Conservation (phyloP, 2,113 vertebrate genomes). For the Actenoides hombroni region DNA sequence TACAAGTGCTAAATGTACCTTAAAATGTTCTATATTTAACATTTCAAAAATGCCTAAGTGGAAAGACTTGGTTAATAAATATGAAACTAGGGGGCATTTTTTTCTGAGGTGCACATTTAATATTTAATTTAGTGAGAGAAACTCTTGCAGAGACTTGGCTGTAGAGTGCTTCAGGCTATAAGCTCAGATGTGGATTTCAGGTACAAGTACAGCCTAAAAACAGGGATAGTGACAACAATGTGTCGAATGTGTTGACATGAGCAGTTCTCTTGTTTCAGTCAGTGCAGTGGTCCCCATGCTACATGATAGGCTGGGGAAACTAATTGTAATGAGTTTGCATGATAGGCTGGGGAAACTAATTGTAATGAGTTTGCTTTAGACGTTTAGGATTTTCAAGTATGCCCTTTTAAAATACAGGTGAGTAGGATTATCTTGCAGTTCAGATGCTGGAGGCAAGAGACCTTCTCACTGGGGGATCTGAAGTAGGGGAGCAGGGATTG, state of each 20-base stretch:
- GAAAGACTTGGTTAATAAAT: background rate
- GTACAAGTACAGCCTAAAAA: conserved; percentile 17
- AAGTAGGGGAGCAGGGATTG: background rate
- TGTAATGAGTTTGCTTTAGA: conserved; percentile 2
- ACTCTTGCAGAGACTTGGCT: conserved; percentile 41
- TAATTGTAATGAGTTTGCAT: background rate
- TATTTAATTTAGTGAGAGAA: conserved; percentile 34
- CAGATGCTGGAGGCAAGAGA: conserved; percentile 6
- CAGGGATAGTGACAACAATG: conserved; percentile 12
- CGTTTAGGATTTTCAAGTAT: background rate
- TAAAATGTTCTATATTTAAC: background rate
- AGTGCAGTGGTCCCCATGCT: background rate
- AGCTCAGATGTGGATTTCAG: conserved; percentile 45
- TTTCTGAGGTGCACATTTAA: conserved; percentile 7
- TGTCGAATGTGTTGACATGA: conserved; percentile 13
- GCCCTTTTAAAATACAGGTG: conserved; percentile 48
- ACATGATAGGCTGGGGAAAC: background rate
- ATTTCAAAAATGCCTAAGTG: background rate
- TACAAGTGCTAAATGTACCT: background rate
- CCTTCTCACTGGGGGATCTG: conserved; percentile 16
- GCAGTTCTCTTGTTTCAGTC: background rate
- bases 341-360: background rate
- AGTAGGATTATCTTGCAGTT: conserved; percentile 23
- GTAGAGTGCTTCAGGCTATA: conserved; percentile 6
- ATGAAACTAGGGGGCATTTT: conserved; percentile 14